A percentile compares a stretch with the other conserved stretches of the same genome.
phyloP scores from a whole-genome alignment of 2,113 vertebrate genomes.

The Phylloscopus trochilus region DNA sequence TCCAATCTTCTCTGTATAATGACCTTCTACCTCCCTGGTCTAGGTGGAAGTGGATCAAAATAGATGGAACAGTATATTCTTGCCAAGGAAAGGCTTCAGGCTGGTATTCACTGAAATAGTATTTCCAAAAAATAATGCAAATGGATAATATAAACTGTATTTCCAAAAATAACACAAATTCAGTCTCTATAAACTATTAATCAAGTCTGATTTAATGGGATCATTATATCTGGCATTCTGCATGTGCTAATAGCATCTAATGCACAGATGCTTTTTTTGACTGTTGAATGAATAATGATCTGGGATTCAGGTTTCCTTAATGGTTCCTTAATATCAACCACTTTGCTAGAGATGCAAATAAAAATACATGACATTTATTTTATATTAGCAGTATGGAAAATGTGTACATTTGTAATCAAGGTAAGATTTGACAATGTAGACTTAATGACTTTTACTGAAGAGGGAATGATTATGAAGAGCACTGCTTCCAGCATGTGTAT shows the following conservation, averaged over 20 bases:
- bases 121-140: constrained; percentile 44
- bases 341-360: constrained; percentile 63
- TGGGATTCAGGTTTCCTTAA: constrained; percentile 71
- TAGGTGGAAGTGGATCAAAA: background rate
- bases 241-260: constrained; percentile 72
- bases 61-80: background rate
- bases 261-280: constrained; percentile 60
- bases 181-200: constrained; percentile 71
- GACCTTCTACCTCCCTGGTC: constrained; percentile 17
- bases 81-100: background rate
- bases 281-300: constrained; percentile 73
- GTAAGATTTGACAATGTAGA: constrained; percentile 58
- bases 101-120: constrained; percentile 20
- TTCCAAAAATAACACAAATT: constrained; percentile 72
- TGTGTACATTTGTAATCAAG: constrained; percentile 68
- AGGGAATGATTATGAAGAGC: constrained; percentile 44
- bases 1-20: background rate
- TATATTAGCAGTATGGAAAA: constrained; percentile 60
- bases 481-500: constrained; percentile 33
- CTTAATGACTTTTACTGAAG: constrained; percentile 61
- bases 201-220: constrained; percentile 74
- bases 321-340: constrained; percentile 71
- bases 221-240: constrained; percentile 76
- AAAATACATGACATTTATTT: constrained; percentile 69
- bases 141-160: constrained; percentile 45